Percentiles rank a stretch among this genome's conserved stretches.
These are phyloP conservation scores for Plusia festucae DNA, from an alignment of 2,888 invertebrate species.

Conservation along the genomic window DNA sequence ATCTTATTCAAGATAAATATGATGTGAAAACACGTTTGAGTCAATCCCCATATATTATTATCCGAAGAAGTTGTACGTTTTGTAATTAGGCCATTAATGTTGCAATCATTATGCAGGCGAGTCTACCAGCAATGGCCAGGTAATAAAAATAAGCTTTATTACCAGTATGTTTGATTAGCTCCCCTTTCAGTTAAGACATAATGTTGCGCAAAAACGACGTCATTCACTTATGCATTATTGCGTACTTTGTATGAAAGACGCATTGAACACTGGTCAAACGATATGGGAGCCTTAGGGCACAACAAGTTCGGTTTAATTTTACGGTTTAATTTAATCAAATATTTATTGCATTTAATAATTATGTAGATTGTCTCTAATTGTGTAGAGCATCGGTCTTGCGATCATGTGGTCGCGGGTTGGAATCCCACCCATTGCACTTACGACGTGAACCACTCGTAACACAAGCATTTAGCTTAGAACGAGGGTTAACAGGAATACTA, in stretches of 20 bases:
- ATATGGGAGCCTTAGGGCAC: neutral
- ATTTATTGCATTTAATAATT: neutral
- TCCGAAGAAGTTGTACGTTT: neutral
- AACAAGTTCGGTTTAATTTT: neutral
- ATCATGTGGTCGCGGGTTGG: too few relatives aligned
- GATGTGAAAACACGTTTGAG: neutral
- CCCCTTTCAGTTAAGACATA: constrained; percentile 45
- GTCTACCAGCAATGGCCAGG: constrained; percentile 29
- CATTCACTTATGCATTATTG: constrained; percentile 16
- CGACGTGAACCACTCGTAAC: too few relatives aligned
- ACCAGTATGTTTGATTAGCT: constrained; percentile 53
- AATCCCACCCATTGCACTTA: too few relatives aligned
- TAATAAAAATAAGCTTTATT: constrained; percentile 45
- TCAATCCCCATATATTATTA: neutral
- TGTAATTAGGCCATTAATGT: constrained; percentile 26
- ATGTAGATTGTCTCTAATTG: too few relatives aligned
- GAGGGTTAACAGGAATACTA: too few relatives aligned
- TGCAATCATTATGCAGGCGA: constrained; percentile 22
- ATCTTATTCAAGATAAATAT: neutral
- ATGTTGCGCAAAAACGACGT: constrained; percentile 29
- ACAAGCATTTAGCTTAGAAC: too few relatives aligned
- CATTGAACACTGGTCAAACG: constrained; percentile 12
- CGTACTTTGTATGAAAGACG: constrained; percentile 14
- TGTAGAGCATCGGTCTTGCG: too few relatives aligned
- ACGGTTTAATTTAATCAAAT: too few relatives aligned